Percentiles rank a stretch among this genome's conserved stretches.
Conservation (phyloP, 2,888 invertebrate genomes). For the Drosophila hamatofila region DNA sequence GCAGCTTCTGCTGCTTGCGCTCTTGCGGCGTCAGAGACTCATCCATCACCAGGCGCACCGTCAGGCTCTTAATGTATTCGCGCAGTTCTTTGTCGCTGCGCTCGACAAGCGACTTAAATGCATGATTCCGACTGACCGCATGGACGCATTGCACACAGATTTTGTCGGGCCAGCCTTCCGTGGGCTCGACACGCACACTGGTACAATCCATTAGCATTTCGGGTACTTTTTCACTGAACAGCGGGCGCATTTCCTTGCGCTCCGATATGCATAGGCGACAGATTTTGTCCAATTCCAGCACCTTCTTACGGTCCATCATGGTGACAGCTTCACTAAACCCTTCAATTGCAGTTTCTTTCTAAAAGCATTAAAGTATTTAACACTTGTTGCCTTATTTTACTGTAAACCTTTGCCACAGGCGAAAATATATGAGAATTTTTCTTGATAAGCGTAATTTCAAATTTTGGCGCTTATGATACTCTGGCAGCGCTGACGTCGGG, state of each 20-base stretch:
- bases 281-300: conserved; percentile 87
- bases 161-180: conserved; percentile 88
- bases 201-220: conserved; percentile 89
- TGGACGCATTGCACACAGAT: conserved; percentile 89
- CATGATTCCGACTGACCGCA: conserved; percentile 88
- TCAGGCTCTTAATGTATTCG: conserved; percentile 85
- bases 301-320: conserved; percentile 84
- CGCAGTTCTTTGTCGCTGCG: conserved; percentile 87
- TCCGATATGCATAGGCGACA: conserved; percentile 88
- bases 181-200: conserved; percentile 87
- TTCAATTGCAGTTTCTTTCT: conserved; percentile 18
- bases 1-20: conserved; percentile 58
- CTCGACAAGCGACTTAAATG: conserved; percentile 88
- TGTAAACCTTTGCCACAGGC: conserved; percentile 11
- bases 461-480: conserved; percentile 28
- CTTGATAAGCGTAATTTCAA: conserved; percentile 38
- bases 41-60: conserved; percentile 83
- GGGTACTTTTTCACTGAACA: conserved; percentile 88
- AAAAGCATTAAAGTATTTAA: background rate
- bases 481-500: conserved; percentile 42
- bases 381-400: conserved; percentile 27
- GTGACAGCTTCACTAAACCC: conserved; percentile 8
- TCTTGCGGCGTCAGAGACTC: conserved; percentile 66
- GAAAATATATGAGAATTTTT: conserved; percentile 37
- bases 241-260: conserved; percentile 89